phyloP scores from a whole-genome alignment of 1,140 invertebrate genomes.

The Plodia interpunctella region DNA sequence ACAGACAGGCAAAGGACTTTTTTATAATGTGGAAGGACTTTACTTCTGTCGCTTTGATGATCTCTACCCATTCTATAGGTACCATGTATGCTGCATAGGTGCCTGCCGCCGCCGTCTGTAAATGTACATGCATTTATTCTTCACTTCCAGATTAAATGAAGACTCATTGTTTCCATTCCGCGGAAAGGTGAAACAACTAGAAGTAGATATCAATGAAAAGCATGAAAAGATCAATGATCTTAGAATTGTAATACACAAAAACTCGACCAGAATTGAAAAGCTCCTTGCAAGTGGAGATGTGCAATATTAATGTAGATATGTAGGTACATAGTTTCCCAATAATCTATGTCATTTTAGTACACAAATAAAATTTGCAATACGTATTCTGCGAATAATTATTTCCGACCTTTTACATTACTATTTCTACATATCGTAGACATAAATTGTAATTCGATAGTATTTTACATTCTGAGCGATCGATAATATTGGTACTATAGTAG shows the following conservation, averaged over 20 bases:
- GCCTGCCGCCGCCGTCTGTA: too few relatives aligned
- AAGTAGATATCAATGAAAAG: constrained; percentile 54
- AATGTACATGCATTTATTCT: too few relatives aligned
- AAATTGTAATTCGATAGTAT: too few relatives aligned
- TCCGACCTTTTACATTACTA: background rate
- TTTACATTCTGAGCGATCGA: too few relatives aligned
- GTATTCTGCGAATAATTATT: background rate
- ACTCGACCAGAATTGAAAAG: constrained; percentile 56
- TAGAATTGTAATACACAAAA: constrained; percentile 61
- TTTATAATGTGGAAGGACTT: too few relatives aligned
- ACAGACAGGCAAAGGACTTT: too few relatives aligned
- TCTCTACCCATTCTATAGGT: too few relatives aligned
- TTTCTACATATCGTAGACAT: too few relatives aligned
- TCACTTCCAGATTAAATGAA: constrained; percentile 50
- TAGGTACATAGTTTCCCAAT: background rate
- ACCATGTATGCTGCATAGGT: too few relatives aligned
- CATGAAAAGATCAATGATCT: constrained; percentile 63
- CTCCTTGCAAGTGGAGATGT: constrained; percentile 50
- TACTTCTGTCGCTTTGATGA: too few relatives aligned
- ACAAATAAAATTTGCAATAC: constrained; percentile 7
- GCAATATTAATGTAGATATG: constrained; percentile 40
- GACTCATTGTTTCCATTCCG: constrained; percentile 49
- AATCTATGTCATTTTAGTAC: background rate
- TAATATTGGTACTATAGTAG: too few relatives aligned
- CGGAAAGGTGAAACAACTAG: constrained; percentile 53